Conservation (phyloP, 2,888 invertebrate species). For the Digitonthophagus gazella region DNA sequence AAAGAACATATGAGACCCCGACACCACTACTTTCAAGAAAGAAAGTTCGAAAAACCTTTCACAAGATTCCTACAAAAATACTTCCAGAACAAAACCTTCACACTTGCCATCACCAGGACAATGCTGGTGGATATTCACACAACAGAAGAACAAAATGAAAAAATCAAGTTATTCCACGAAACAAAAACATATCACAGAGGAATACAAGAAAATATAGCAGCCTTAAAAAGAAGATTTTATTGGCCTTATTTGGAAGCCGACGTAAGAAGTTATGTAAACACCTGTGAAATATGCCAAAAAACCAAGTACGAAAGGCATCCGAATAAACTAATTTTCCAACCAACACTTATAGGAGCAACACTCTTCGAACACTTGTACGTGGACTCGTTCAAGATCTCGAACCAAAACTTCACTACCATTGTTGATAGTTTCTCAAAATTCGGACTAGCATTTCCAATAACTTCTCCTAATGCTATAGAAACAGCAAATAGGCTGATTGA, state of each 20-base stretch:
- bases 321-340: conserved; percentile 19
- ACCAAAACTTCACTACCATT: conserved; percentile 30
- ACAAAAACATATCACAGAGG: conserved; percentile 20
- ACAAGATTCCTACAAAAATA: conserved; percentile 17
- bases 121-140: conserved; percentile 13
- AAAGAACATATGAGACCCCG: background rate
- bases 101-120: background rate
- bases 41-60: background rate
- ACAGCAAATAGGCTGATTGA: conserved; percentile 28
- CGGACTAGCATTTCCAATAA: conserved; percentile 29
- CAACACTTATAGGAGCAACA: conserved; percentile 19
- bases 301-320: conserved; percentile 26
- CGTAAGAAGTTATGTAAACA: conserved; percentile 19
- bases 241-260: conserved; percentile 21
- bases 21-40: conserved; percentile 7
- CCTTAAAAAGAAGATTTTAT: conserved; percentile 22
- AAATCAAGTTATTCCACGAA: conserved; percentile 21
- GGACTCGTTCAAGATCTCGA: conserved; percentile 22
- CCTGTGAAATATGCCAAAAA: conserved; percentile 25
- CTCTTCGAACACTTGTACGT: conserved; percentile 23
- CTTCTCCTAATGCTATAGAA: conserved; percentile 24
- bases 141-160: conserved; percentile 18
- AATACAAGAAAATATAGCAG: conserved; percentile 16
- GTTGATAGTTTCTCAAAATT: conserved; percentile 34
- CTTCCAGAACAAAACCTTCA: conserved; percentile 9